Conservation (phyloP, 2,797 vertebrate species). For the Menidia menidia region DNA sequence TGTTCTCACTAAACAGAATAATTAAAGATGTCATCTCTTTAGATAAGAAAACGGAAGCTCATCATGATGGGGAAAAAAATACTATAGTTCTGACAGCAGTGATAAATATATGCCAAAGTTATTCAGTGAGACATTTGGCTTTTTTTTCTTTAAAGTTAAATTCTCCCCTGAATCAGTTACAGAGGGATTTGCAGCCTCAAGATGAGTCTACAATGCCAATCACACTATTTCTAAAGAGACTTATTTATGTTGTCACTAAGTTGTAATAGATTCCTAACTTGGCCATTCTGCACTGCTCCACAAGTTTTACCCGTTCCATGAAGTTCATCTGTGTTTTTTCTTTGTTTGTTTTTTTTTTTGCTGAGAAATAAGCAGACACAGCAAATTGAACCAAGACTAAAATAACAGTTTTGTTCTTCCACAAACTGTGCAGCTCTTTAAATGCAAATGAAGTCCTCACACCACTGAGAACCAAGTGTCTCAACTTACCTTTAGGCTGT, state of each 20-base stretch:
- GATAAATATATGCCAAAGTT: constrained; percentile 36
- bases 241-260: neutral
- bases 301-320: neutral
- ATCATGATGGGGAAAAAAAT: constrained; percentile 42
- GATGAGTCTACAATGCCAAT: neutral
- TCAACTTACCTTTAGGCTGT: neutral
- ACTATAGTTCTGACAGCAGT: constrained; percentile 7
- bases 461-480: neutral
- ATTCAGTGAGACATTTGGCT: neutral
- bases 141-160: constrained; percentile 9
- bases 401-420: no score
- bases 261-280: neutral
- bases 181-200: constrained; percentile 15
- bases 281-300: neutral
- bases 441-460: neutral
- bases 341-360: neutral
- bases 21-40: constrained; percentile 46
- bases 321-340: neutral
- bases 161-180: constrained; percentile 22
- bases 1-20: constrained; percentile 39
- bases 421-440: neutral
- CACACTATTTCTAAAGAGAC: neutral
- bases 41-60: constrained; percentile 17
- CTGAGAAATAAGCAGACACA: neutral
- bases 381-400: neutral